Conservation (phyloP, 2,113 vertebrate genomes). For the Myrmophylax atrothorax region DNA sequence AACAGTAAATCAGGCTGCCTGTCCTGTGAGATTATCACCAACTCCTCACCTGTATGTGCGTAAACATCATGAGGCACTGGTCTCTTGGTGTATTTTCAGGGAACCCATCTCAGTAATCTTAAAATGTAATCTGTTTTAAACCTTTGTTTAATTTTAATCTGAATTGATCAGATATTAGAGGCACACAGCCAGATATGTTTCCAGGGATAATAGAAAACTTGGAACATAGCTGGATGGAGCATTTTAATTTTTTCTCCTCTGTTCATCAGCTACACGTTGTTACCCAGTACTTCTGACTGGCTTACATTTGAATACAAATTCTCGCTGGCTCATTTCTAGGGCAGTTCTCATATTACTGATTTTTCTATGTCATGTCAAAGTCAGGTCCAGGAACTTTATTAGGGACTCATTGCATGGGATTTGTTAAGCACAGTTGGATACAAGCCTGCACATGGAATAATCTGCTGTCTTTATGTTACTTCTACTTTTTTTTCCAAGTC, state of each 20-base stretch:
- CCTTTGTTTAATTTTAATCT: not conserved
- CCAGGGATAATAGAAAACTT: not conserved
- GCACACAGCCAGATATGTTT: not conserved
- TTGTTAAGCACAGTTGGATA: not conserved
- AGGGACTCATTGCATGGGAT: not conserved
- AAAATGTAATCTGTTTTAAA: not conserved
- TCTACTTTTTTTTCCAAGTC: not conserved
- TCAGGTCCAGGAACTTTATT: not conserved
- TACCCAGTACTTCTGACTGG: not conserved
- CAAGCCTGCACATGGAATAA: not conserved
- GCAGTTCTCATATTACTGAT: not conserved
- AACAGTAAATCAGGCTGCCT: not conserved
- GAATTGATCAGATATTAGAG: not conserved
- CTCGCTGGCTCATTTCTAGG: not conserved
- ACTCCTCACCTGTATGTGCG: not conserved
- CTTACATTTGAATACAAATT: not conserved
- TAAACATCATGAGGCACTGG: fast-evolving
- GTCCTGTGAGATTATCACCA: not conserved
- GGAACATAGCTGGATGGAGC: not conserved
- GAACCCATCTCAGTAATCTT: not conserved
- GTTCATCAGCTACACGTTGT: not conserved
- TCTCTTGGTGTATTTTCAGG: not conserved
- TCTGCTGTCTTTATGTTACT: not conserved
- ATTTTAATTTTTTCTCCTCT: not conserved
- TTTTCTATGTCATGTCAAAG: not conserved